Evolutionary conservation across 2,888 invertebrate genomes (phyloP).

Genomic region (Strigamia transsilvanica): DNA sequence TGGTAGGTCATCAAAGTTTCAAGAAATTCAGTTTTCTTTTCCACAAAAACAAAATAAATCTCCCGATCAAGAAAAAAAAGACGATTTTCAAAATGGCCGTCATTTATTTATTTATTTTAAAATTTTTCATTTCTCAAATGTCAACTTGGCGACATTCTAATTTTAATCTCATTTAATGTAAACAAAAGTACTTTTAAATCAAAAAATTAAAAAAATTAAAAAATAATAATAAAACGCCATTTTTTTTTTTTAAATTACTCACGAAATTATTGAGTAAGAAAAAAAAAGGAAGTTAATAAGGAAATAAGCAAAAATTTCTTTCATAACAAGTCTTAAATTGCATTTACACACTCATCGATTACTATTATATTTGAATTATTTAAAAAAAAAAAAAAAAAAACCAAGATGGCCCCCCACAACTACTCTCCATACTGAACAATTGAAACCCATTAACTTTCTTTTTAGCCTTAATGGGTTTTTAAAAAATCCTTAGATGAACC

Average conservation of each 20-base stretch:
- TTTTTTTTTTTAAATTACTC: background rate
- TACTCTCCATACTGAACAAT: background rate
- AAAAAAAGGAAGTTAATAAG: slow-evolving; percentile 1
- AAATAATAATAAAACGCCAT: background rate
- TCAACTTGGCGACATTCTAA: no score
- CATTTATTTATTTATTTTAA: background rate
- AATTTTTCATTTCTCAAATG: background rate
- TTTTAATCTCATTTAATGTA: no score
- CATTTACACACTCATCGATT: background rate
- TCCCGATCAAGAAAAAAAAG: background rate
- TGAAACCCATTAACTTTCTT: slow-evolving; percentile 7
- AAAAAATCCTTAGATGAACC: slow-evolving; percentile 13
- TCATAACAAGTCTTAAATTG: background rate
- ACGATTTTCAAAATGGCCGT: background rate
- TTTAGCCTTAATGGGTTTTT: background rate
- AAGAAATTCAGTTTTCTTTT: no score
- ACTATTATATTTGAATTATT: background rate
- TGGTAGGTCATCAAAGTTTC: background rate
- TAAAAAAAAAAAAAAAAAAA: background rate
- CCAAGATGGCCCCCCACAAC: background rate
- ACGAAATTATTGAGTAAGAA: background rate
- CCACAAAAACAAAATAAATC: no score
- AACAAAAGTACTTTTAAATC: no score
- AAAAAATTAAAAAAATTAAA: background rate
- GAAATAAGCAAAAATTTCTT: slow-evolving; percentile 1